Evolutionary conservation across 2,888 invertebrate species (phyloP), one percentile per base, ranked within the genome.

Genomic region (Pammene aurita): DNA sequence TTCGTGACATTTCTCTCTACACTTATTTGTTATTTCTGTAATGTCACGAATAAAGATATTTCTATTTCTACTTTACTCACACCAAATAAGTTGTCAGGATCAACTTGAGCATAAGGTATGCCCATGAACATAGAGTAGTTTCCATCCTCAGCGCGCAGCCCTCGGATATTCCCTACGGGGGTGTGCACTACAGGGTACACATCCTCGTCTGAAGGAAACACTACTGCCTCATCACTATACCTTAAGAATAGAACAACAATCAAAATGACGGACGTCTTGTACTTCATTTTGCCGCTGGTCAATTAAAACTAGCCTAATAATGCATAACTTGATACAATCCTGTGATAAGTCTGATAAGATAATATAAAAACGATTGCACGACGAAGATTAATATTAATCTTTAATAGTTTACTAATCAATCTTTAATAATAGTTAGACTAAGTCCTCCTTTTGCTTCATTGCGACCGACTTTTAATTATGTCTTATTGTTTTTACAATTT

Each of bases 51-150:
- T n/a, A n/a, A n/a, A n/a, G n/a, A n/a, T n/a, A 26, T 26, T 38
- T 9, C 38, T 9, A 38, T 6, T 9, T 38, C 9, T 38, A 5
- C 9, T 38, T 38, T 58, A 26, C 26, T 58, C 38, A 79, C 79
- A 69, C 76, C 77, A 70, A 79, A 79, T 26, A 75, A 71, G 42
- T 79, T 75, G 0, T 64, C 69, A 6, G 67, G 14, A 11, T 78
- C 72, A 2, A 78, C 76, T 46, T 64, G 66, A 1, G 76, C 79
- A 42, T 73, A 79, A 0, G 79, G 79, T 55, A 79, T 76, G 9
- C 79, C 78, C 70, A 78, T 74, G 48, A 76, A 79, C 70, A 76
- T 75, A 26, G 72, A 61, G 66, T 75, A 76, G 26, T 74, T 63
- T 0, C 74, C 75, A 52, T 74, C 71, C 0, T 50, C 64, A 0